A percentile compares a stretch with the other conserved stretches of the same genome.
phyloP scores from a whole-genome alignment of 2,888 invertebrate genomes.

The Empis livida region DNA sequence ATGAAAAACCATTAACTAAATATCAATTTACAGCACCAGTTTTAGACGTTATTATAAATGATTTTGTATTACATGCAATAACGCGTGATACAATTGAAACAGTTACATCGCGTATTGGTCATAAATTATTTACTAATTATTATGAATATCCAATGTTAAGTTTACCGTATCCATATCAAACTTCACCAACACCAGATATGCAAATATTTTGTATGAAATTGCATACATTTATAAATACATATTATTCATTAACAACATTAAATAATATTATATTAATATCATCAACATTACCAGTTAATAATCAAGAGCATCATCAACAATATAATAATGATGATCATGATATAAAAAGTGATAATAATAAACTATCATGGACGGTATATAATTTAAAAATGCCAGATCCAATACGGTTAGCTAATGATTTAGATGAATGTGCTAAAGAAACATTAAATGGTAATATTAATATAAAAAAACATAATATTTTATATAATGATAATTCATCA shows the following conservation, averaged over 20 bases:
- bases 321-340: too few species aligned
- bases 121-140: slow-evolving; percentile 42
- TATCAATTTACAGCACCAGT: slow-evolving; percentile 64
- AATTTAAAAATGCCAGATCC: slow-evolving; percentile 51
- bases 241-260: slow-evolving; percentile 28
- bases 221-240: slow-evolving; percentile 30
- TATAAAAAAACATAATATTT: neutral
- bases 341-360: too few species aligned
- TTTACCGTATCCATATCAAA: slow-evolving; percentile 29
- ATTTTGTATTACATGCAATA: slow-evolving; percentile 56
- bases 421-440: slow-evolving; percentile 51
- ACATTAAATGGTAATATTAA: neutral
- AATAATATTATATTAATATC: slow-evolving; percentile 29
- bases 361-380: slow-evolving; percentile 53
- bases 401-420: slow-evolving; percentile 53
- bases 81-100: slow-evolving; percentile 65
- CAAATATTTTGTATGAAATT: slow-evolving; percentile 31
- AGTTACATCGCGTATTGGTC: slow-evolving; percentile 54
- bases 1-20: slow-evolving; percentile 44
- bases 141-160: slow-evolving; percentile 33
- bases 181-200: slow-evolving; percentile 29
- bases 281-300: slow-evolving; percentile 17
- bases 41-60: slow-evolving; percentile 50
- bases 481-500: neutral
- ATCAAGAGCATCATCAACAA: neutral